Evolutionary conservation across 2,113 vertebrate genomes (phyloP).

Genomic region (Elaphurus davidianus): DNA sequence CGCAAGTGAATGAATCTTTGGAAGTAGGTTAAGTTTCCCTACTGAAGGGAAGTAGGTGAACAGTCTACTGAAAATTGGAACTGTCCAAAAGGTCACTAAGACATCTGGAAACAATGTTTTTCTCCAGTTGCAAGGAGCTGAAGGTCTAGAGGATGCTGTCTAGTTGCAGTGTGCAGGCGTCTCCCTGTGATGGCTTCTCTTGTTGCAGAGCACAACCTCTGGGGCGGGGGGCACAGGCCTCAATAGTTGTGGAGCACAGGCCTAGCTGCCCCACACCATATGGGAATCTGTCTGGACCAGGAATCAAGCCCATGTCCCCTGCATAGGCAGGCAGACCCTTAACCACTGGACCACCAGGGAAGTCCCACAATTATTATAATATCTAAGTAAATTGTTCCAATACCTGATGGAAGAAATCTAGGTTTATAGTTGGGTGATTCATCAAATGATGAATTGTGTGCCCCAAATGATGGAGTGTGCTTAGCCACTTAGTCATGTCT

Average conservation of each 20-base stretch:
- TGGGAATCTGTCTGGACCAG: neutral
- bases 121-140: neutral
- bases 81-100: neutral
- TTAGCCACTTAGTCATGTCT: rapidly evolving
- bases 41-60: neutral
- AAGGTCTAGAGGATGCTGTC: neutral
- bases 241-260: neutral
- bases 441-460: neutral
- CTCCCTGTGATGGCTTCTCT: neutral
- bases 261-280: neutral
- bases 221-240: neutral
- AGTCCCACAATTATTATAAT: neutral
- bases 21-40: neutral
- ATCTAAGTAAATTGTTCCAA: neutral
- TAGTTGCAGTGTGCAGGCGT: neutral
- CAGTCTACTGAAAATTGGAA: neutral
- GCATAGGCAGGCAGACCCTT: neutral
- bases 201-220: neutral
- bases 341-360: neutral
- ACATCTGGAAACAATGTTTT: neutral
- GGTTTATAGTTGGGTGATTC: neutral
- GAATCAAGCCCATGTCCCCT: neutral
- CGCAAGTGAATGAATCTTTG: neutral
- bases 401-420: neutral
- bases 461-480: neutral